Conservation (phyloP, 2,888 invertebrate genomes). For the Dasypogon diadema region DNA sequence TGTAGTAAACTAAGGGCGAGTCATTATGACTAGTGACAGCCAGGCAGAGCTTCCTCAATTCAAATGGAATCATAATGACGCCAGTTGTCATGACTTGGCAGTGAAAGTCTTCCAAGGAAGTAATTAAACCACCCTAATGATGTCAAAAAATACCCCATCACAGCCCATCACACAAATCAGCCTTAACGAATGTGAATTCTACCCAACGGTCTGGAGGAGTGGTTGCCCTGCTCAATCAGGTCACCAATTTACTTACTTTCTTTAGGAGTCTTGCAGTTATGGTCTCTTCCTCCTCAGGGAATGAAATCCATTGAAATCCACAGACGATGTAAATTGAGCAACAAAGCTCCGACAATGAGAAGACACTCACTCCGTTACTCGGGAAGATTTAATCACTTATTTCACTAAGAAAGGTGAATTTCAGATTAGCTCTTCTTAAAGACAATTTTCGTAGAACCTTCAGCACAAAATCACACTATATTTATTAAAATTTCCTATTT, state of each 20-base stretch:
- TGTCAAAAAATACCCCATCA: conserved; percentile 18
- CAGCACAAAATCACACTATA: neutral
- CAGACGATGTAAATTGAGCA: conserved; percentile 19
- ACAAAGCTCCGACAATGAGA: neutral
- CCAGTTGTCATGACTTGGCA: conserved; percentile 13
- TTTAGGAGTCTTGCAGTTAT: neutral
- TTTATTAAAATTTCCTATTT: conserved; percentile 13
- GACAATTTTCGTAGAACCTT: neutral
- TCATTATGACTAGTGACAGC: too few species aligned
- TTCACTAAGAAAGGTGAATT: neutral
- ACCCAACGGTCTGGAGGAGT: neutral
- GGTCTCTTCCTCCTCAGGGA: conserved; percentile 1
- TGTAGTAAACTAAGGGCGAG: too few species aligned
- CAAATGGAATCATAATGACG: neutral
- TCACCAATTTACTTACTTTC: conserved; percentile 33
- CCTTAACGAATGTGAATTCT: conserved; percentile 1
- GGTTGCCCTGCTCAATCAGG: too few species aligned
- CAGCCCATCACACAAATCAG: conserved; percentile 4
- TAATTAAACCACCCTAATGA: conserved; percentile 43
- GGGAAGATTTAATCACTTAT: neutral
- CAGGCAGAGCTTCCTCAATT: too few species aligned
- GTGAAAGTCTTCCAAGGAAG: conserved; percentile 18
- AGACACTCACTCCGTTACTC: conserved; percentile 4
- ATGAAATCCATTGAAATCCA: conserved; percentile 20
- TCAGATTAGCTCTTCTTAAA: neutral